These are phyloP conservation scores for Kryphioiulus occultus DNA, from an alignment of 2,888 invertebrate genomes.

Conservation along the genomic window DNA sequence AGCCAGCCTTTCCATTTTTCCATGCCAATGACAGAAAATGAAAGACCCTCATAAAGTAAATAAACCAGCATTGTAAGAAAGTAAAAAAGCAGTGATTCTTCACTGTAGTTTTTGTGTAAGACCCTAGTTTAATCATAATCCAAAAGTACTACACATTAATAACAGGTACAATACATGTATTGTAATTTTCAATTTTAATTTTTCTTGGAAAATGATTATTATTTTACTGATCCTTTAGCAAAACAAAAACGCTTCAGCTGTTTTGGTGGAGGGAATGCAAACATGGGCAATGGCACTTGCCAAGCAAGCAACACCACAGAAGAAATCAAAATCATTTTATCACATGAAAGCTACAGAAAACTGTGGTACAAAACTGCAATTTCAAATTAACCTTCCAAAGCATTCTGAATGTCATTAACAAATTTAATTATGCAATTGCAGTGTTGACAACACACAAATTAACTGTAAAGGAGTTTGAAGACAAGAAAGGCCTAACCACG, in stretches of 20 bases:
- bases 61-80: too few relatives aligned
- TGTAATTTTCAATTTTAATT: too few relatives aligned
- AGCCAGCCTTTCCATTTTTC: too few relatives aligned
- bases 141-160: too few relatives aligned
- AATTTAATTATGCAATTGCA: not conserved
- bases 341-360: not conserved
- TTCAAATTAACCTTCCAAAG: not conserved
- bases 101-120: too few relatives aligned
- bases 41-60: too few relatives aligned
- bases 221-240: not conserved
- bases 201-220: not conserved
- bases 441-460: slow-evolving; percentile 40
- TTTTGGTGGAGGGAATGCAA: slow-evolving; percentile 7
- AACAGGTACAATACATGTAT: too few relatives aligned
- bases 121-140: too few relatives aligned
- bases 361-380: not conserved
- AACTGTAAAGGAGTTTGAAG: slow-evolving; percentile 39
- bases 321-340: slow-evolving; percentile 37
- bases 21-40: too few relatives aligned
- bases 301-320: not conserved
- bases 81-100: too few relatives aligned
- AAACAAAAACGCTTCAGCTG: not conserved
- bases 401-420: not conserved
- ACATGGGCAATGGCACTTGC: slow-evolving; percentile 36
- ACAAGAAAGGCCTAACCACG: slow-evolving; percentile 1